Base-by-base conservation (phyloP, 2,888 invertebrate genomes). In the Epirrhoe alternata region DNA sequence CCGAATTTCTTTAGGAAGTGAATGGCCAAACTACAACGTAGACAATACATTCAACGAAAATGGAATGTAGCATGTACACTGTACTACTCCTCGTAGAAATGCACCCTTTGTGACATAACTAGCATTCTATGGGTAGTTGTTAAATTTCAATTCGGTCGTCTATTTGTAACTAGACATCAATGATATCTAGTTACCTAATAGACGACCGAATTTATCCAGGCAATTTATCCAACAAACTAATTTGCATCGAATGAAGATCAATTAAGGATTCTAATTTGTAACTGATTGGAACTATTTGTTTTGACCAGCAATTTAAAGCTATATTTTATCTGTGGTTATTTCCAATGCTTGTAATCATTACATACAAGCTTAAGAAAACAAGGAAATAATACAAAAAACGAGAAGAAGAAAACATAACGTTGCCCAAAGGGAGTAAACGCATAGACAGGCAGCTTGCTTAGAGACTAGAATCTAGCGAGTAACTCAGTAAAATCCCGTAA, bases 1-100 rank as follows among this genome's bases (percentile, higher is more conserved):
- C n/a, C n/a, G n/a, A n/a, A n/a, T n/a, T n/a, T n/a, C 71, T 67
- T 70, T 69, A 67, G 54, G 66, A 53, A 62, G 66, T 59, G 62
- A 66, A 68, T 68, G 66, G 71, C 58, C 61, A 50, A 64, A 66
- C 63, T 66, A 61, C n/a, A n/a, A n/a, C 58, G 58, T 52, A 66
- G 60, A 68, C 70, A 42, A 42, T 10, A 12, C 12, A 42, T 67
- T 70, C 70, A 62, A 53, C 62, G 61, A 58, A 69, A 62, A 65
- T 10, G 64, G 62, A 61, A 52, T 45, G 65, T 54, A n/a, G 45
- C 24, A 5, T 58, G 52, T 62, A 42, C 45, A n/a, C n/a, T n/a
- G n/a, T n/a, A n/a, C n/a, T n/a, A n/a, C n/a, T n/a, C n/a, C n/a
- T n/a, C n/a, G n/a, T 45, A 63, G 33, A 59, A 54, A 52, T 30